Conservation (phyloP, 2,113 vertebrate species). For the Callipepla squamata region DNA sequence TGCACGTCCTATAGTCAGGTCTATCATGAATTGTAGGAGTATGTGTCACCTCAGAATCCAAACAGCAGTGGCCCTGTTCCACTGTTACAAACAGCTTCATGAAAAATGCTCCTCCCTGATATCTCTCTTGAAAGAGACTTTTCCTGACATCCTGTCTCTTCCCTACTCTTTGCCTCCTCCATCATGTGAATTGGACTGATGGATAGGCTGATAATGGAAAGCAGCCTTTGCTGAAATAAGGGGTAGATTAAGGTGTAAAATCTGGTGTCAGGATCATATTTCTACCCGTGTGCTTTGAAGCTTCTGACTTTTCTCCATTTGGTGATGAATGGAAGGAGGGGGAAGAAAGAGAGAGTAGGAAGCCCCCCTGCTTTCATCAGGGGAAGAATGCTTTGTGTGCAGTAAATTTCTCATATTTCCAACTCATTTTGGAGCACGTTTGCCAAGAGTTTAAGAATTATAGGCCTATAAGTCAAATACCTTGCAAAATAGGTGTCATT, state of each 20-base stretch:
- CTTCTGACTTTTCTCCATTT: background rate
- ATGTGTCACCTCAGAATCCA: background rate
- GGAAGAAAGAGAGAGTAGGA: background rate
- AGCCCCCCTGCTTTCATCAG: background rate
- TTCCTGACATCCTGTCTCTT: background rate
- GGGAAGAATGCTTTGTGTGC: slow-evolving; percentile 1
- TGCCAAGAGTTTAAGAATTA: slow-evolving; percentile 46
- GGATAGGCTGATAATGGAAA: background rate
- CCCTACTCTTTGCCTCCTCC: background rate
- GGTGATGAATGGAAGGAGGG: background rate
- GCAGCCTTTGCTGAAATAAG: slow-evolving; percentile 7
- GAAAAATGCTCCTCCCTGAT: background rate
- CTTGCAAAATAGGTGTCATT: slow-evolving; percentile 38
- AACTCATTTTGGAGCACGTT: background rate
- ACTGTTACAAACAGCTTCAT: background rate
- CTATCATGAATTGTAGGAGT: background rate
- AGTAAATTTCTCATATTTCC: slow-evolving; percentile 59
- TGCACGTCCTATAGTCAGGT: background rate
- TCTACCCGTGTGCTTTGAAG: background rate
- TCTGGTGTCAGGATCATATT: slow-evolving; percentile 3
- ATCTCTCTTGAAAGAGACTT: background rate
- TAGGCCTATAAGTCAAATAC: slow-evolving; percentile 38
- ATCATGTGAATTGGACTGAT: background rate
- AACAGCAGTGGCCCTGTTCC: background rate
- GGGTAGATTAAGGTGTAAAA: background rate